Evolutionary conservation across 64 coral and sea anemone species (phyloP).

Genomic region (Montipora foliosa): DNA sequence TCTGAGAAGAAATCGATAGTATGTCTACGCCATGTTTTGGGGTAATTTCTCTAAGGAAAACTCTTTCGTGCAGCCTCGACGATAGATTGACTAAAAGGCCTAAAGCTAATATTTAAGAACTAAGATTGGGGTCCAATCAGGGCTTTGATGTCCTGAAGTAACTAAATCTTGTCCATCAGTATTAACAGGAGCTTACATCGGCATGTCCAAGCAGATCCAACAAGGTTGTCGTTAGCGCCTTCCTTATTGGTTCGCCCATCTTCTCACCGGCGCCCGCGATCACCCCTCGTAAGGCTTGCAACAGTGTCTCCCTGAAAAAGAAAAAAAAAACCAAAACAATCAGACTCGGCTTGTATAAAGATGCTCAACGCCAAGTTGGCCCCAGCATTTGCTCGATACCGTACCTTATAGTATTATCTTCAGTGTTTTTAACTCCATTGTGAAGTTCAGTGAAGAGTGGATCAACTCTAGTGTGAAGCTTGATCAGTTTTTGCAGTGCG

Average conservation of each 20-base stretch:
- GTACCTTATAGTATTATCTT: constrained; percentile 95
- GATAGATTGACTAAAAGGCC: too few relatives aligned
- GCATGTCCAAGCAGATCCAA: constrained; percentile 82
- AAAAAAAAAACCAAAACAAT: background rate
- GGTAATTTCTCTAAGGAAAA: too few relatives aligned
- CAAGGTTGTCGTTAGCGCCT: constrained; percentile 73
- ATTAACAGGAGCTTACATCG: constrained; percentile 70
- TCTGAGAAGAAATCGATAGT: too few relatives aligned
- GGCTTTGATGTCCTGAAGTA: too few relatives aligned
- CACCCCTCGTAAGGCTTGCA: constrained; percentile 90
- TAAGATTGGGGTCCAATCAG: too few relatives aligned
- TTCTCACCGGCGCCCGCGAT: constrained; percentile 86
- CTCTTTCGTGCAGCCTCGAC: too few relatives aligned
- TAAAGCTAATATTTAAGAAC: too few relatives aligned
- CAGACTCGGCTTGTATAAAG: background rate
- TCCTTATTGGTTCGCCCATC: constrained; percentile 92
- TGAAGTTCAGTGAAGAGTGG: constrained; percentile 98
- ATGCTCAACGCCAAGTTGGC: background rate
- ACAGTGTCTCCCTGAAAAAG: constrained; percentile 82
- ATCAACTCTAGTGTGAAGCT: constrained; percentile 93
- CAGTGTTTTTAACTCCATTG: constrained; percentile 97
- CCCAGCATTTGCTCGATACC: background rate
- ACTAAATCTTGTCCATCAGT: background rate
- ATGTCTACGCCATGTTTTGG: too few relatives aligned
- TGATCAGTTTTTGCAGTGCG: constrained; percentile 84